A percentile compares a stretch with the other conserved stretches of the same genome.
phyloP scores from a whole-genome alignment of 2,113 vertebrate genomes.

The Podarcis raffonei region DNA sequence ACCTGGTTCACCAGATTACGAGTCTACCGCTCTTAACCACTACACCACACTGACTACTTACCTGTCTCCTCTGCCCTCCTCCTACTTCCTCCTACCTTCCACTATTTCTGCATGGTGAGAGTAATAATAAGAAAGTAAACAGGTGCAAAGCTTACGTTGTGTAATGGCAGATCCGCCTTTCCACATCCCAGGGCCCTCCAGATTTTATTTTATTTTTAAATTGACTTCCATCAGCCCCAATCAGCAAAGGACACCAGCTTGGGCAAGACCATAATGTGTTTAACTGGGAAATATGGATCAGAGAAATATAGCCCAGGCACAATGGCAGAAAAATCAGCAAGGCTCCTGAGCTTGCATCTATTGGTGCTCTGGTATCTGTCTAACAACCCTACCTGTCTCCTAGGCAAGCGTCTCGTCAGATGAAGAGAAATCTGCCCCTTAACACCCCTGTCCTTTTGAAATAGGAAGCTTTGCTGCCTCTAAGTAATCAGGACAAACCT shows the following conservation, averaged over 20 bases:
- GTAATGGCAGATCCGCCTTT: not conserved
- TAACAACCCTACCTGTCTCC: not conserved
- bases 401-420: not conserved
- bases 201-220: too few species aligned
- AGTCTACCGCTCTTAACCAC: too few species aligned
- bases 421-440: not conserved
- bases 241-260: too few species aligned
- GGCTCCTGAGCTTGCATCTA: not conserved
- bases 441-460: not conserved
- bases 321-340: not conserved
- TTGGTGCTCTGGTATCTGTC: not conserved
- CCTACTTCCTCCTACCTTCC: not conserved
- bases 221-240: too few species aligned
- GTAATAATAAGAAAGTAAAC: not conserved
- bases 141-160: not conserved
- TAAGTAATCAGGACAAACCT: not conserved
- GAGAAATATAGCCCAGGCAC: too few species aligned
- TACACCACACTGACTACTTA: not conserved
- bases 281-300: too few species aligned
- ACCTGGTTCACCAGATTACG: too few species aligned
- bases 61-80: not conserved
- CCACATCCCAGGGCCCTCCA: too few species aligned
- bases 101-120: not conserved
- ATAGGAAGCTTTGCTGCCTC: not conserved
- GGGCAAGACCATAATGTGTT: too few species aligned